Conservation (phyloP, 2,888 invertebrate species). For the Dryocosmus kuriphilus region DNA sequence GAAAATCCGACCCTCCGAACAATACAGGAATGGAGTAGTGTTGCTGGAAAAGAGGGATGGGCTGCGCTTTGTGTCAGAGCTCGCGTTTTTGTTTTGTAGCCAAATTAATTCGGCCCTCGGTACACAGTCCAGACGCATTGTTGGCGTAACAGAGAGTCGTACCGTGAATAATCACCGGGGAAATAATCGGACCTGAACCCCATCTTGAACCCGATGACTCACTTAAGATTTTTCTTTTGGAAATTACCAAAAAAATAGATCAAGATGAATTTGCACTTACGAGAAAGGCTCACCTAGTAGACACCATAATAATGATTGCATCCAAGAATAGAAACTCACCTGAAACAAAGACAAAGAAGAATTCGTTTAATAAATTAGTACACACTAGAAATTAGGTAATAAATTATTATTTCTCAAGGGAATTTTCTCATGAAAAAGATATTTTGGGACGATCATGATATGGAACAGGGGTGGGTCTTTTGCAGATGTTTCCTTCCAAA, state of each 20-base stretch:
- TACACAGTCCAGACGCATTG: slow-evolving; percentile 43
- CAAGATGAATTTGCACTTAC: too few relatives aligned
- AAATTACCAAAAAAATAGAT: background rate
- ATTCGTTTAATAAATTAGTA: background rate
- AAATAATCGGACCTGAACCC: slow-evolving; percentile 7
- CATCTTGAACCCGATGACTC: slow-evolving; percentile 5
- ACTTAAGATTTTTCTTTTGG: background rate
- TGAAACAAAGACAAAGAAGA: slow-evolving; percentile 22
- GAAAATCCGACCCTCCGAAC: background rate
- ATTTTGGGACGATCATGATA: background rate
- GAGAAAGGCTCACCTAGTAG: too few relatives aligned
- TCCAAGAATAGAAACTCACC: slow-evolving; percentile 24
- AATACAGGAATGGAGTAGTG: background rate
- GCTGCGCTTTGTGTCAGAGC: slow-evolving; percentile 41
- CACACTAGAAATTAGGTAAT: background rate
- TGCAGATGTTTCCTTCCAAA: background rate
- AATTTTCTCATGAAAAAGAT: background rate
- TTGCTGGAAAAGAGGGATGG: slow-evolving; percentile 12
- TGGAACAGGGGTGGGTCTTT: background rate
- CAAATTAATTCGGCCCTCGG: slow-evolving; percentile 53
- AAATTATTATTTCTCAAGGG: background rate
- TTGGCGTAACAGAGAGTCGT: slow-evolving; percentile 44
- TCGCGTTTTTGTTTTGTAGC: slow-evolving; percentile 59
- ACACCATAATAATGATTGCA: background rate
- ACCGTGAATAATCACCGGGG: slow-evolving; percentile 47